Base-by-base conservation (phyloP, 2,888 invertebrate genomes). In the Pyrrhosoma nymphula region DNA sequence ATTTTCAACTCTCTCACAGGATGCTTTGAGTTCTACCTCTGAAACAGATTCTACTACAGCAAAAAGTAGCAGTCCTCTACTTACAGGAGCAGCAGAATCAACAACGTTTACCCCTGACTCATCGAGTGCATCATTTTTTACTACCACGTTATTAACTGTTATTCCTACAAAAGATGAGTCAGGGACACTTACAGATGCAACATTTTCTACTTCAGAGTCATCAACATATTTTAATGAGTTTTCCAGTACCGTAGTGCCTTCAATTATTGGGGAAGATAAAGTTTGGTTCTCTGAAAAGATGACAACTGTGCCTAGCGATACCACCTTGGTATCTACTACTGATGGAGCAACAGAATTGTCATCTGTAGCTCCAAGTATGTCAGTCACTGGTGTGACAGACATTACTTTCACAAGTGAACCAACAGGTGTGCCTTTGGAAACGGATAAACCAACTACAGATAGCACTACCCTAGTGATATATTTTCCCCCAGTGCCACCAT, bases 131-230 rank as follows among this genome's bases (percentile, higher is more conserved):
- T 47, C 55, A 39, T 89, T 95, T 69, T 47, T 39, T 6, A 95
- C 95, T 35, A 23, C 95, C 20, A 95, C n/a, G 20, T 82, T 60
- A 55, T 60, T 88, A 88, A 55, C 82, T 23, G 95, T 89, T 63
- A 96, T 90, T 95, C 82, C 95, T 60, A 69, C 95, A 69, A 95
- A 56, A 89, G 95, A 95, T n/a, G 96, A 95, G 93, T 63, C 95
- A 90, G 63, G 95, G 88, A 88, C 96, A 95, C 96, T 96, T 35
- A 96, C 97, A 95, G 96, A 96, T 95, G 97, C 97, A 75, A 97
- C 97, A 96, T 95, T 96, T 4, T 96, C 96, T 95, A 96, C 96
- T 26, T 96, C 97, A 89, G 96, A 95, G 95, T 93, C 95, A 95
- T 95, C 95, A n/a, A 96, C 96, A 95, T 95, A 96, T 96, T 88